Percentiles rank a stretch among this genome's conserved stretches.
Evolutionary conservation across 2,797 vertebrate species (phyloP).

Genomic region (Valencia hispanica): DNA sequence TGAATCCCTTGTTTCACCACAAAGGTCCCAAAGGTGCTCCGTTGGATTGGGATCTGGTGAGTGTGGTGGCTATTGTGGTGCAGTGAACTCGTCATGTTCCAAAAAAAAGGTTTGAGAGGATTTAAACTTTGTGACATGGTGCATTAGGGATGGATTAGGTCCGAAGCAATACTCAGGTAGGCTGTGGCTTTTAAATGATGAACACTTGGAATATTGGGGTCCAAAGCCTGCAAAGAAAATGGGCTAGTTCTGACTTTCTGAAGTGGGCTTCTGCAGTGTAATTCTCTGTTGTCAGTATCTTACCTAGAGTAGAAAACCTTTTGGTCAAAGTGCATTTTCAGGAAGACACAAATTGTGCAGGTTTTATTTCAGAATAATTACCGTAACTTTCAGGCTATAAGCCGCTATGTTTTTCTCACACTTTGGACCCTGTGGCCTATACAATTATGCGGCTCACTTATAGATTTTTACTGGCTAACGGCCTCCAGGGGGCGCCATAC

Average conservation of each 20-base stretch:
- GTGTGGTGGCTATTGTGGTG: background rate
- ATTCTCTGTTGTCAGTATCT: background rate
- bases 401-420: no score
- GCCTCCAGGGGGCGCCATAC: no score
- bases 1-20: background rate
- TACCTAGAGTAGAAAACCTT: background rate
- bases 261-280: background rate
- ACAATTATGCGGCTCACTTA: no score
- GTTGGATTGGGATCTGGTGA: background rate
- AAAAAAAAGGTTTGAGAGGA: background rate
- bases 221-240: background rate
- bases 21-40: background rate
- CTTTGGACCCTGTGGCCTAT: no score
- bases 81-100: background rate
- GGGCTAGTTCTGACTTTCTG: background rate
- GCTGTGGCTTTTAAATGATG: background rate
- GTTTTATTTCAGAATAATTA: background rate
- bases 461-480: no score
- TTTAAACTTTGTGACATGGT: background rate
- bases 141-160: background rate
- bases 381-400: no score
- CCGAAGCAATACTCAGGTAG: background rate
- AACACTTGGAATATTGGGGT: background rate
- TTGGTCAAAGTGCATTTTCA: background rate
- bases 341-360: background rate